A percentile compares a stretch with the other conserved stretches of the same genome.
These are phyloP conservation scores for Bothrops alternatus DNA, from an alignment of 2,797 vertebrate species.

Conservation along the genomic window DNA sequence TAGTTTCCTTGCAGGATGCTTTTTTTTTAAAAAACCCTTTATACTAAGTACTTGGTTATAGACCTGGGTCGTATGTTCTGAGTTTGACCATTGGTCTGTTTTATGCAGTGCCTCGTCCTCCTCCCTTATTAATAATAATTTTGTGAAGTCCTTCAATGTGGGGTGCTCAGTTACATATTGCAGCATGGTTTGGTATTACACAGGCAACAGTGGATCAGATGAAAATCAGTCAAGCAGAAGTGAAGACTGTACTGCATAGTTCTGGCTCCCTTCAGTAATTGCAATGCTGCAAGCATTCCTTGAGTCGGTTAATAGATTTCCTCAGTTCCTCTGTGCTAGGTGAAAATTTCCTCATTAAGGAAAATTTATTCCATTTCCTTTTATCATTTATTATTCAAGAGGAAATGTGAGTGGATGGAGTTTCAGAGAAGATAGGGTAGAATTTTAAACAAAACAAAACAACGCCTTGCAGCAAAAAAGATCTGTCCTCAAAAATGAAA, in stretches of 20 bases:
- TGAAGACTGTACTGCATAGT: slow-evolving; percentile 26
- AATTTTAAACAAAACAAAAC: slow-evolving; percentile 62
- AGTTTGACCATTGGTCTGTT: neutral
- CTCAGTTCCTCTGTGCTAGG: slow-evolving; percentile 62
- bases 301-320: slow-evolving; percentile 65
- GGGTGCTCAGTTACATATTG: slow-evolving; percentile 33
- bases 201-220: slow-evolving; percentile 55
- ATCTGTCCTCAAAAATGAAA: slow-evolving; percentile 40
- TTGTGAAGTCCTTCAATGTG: slow-evolving; percentile 31
- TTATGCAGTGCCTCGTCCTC: neutral
- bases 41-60: neutral
- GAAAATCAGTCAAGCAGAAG: slow-evolving; percentile 63
- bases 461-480: slow-evolving; percentile 36
- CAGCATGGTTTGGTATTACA: slow-evolving; percentile 51
- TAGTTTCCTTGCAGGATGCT: neutral
- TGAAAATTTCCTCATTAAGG: slow-evolving; percentile 74
- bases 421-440: slow-evolving; percentile 59
- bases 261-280: slow-evolving; percentile 53
- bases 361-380: slow-evolving; percentile 71
- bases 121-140: slow-evolving; percentile 30
- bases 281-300: slow-evolving; percentile 44
- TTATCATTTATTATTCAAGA: slow-evolving; percentile 69
- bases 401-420: slow-evolving; percentile 52
- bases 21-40: neutral
- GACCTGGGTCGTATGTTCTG: neutral